Percentiles rank a stretch among this genome's conserved stretches.
Evolutionary conservation across 2,888 invertebrate genomes (phyloP).

Genomic region (Bhutanitis thaidina): DNA sequence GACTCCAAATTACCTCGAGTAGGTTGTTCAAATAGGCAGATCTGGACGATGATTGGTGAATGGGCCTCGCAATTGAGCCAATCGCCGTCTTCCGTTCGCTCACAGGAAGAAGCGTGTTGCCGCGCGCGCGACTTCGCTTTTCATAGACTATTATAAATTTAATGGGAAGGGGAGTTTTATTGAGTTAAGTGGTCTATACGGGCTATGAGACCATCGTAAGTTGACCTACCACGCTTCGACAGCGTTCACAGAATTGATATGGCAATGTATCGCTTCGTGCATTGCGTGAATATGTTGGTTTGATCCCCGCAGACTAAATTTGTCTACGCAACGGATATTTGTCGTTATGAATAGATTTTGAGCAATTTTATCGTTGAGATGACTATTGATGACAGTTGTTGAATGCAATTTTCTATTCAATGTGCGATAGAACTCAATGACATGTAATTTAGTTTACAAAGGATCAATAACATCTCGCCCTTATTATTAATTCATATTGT

Average conservation of each 20-base stretch:
- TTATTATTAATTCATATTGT: not conserved
- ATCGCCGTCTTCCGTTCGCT: conserved; percentile 73
- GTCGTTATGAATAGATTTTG: conserved; percentile 60
- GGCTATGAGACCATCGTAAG: conserved; percentile 44
- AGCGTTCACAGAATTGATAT: conserved; percentile 10
- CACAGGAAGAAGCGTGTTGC: conserved; percentile 68
- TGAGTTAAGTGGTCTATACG: conserved; percentile 75
- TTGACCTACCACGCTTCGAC: conserved; percentile 39
- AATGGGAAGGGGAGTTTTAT: conserved; percentile 75
- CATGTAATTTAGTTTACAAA: conserved; percentile 5
- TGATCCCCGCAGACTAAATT: conserved; percentile 49
- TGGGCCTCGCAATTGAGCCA: conserved; percentile 71
- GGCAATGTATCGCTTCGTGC: conserved; percentile 4
- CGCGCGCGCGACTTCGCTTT: conserved; percentile 50
- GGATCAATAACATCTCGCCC: not conserved
- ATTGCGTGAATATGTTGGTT: conserved; percentile 8
- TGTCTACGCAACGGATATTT: conserved; percentile 59
- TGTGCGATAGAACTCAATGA: conserved; percentile 23
- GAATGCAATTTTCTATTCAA: conserved; percentile 32
- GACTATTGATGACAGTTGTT: conserved; percentile 37
- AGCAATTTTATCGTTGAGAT: conserved; percentile 68
- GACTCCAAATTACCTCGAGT: conserved; percentile 9
- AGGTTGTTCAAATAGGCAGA: conserved; percentile 28
- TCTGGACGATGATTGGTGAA: conserved; percentile 71
- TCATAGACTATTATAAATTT: conserved; percentile 74